Base-by-base conservation (phyloP, 2,113 vertebrate genomes). In the Pyxicephalus adspersus region DNA sequence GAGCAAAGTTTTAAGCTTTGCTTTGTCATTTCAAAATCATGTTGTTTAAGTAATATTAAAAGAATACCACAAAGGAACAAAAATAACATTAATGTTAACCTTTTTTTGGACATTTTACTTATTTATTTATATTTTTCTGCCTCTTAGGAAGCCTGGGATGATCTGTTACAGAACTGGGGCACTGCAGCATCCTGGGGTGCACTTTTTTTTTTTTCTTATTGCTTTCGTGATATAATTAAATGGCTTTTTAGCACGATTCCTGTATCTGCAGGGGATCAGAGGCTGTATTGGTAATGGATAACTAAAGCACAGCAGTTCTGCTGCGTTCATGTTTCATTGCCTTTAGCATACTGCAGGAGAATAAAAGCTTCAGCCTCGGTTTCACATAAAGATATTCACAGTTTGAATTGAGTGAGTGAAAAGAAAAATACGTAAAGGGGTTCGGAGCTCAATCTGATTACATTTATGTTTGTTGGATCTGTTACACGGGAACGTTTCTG, bases 161-260 rank as follows among this genome's bases (percentile, higher is more conserved):
- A 76, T 73, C 26, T 79, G 70, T 75, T 76, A 85, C 82, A 83
- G 79, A 82, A 76, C 80, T 85, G n/a, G 82, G 83, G 71, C 85
- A 87, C 51, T 57, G 74, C 80, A 81, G 22, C 81, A 65, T 76
- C 67, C 58, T 2, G 20, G 68, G 60, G 68, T 85, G 67, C 58
- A 54, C 78, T 80, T 81, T 81, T 87, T 89, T 77, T 67, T 68
- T 80, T 81, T 81, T 87, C 88, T 77, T 67, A 25, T 84, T 85
- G 85, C 71, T 77, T 73, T 66, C 85, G 84, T 75, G 19, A 58
- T 85, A 80, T 85, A 86, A 89, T 91, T 86, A 89, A 83, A 84
- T 85, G 83, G 38, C 77, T 86, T 72, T 81, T 81, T 60, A 73
- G 78, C 73, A 31, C 54, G 78, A 81, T 81, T 86, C 86, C 55